Evolutionary conservation across 2,888 invertebrate genomes (phyloP), one percentile per base, ranked within the genome.

Genomic region (Odontocerum albicorne): DNA sequence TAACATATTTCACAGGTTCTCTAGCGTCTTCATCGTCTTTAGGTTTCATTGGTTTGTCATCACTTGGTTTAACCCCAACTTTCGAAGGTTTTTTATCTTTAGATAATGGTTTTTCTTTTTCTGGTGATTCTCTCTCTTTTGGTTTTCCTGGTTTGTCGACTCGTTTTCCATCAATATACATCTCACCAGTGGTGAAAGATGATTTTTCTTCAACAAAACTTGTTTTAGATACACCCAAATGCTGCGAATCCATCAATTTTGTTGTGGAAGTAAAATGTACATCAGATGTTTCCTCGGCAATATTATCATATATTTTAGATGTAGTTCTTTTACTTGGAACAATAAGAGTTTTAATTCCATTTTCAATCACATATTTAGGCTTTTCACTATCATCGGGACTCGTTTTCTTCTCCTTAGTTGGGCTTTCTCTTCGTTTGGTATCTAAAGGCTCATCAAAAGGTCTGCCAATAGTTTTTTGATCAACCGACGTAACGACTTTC

Each of bases 1-100:
- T 51, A 10, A 58, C 51, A 21, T 58, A 58, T 12, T 19, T 50
- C 4, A 45, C 43, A 12, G 45, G 21, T 3, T 55, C 50, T 35
- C 50, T 36, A 3, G 16, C 13, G 3, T 46, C 35, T 10, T 44
- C 16, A 42, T 2, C 13, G 2, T 32, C 17, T 33, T 45, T 33
- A 33, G 45, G n/a, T 16, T 32, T 32, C 10, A n/a, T 12, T 12
- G 12, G 4, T 15, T 49, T 20, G 8, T 38, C 38, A 49, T 50
- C 49, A 4, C 12, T 7, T 42, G 31, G 36, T 10, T 45, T 45
- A 19, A 27, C 2, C 21, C 33, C 44, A 27, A 49, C 16, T n/a
- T n/a, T n/a, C n/a, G n/a, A n/a, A n/a, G n/a, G n/a, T n/a, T n/a
- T n/a, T n/a, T 44, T 51, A 13, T 31, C 21, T 54, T 20, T 32